Conservation (phyloP, 2,797 vertebrate genomes). For the Toxotes lorentzi region DNA sequence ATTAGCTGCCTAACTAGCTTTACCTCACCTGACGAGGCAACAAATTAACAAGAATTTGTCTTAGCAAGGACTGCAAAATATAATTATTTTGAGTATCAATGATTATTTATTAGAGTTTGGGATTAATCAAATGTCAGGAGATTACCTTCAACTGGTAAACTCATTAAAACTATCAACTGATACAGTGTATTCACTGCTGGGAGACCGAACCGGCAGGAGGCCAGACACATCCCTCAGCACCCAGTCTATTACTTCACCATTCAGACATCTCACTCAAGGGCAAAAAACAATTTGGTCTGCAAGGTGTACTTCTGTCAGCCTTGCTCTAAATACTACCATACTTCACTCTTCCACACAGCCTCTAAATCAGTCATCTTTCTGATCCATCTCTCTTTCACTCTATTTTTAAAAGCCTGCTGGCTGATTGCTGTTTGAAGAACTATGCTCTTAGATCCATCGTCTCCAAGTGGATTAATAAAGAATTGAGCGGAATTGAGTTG, state of each 20-base stretch:
- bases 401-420: constrained; percentile 45
- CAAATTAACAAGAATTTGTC: background rate
- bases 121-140: background rate
- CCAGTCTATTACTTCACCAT: constrained; percentile 31
- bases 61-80: background rate
- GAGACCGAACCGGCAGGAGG: background rate
- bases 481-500: constrained; percentile 55
- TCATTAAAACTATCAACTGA: no score
- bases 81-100: background rate
- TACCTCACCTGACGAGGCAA: background rate
- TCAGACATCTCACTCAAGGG: constrained; percentile 53
- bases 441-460: constrained; percentile 59
- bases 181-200: background rate
- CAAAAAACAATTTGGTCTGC: constrained; percentile 33
- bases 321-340: constrained; percentile 28
- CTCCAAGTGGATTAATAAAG: constrained; percentile 68
- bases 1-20: constrained; percentile 1
- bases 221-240: constrained; percentile 12
- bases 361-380: constrained; percentile 43
- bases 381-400: constrained; percentile 19
- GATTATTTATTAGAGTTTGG: background rate
- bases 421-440: constrained; percentile 60
- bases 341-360: constrained; percentile 36
- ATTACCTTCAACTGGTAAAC: background rate
- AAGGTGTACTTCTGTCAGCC: constrained; percentile 31